Percentiles rank a stretch among this genome's conserved stretches.
Conservation (phyloP, 2,888 invertebrate species). For the Synanthedon vespiformis region DNA sequence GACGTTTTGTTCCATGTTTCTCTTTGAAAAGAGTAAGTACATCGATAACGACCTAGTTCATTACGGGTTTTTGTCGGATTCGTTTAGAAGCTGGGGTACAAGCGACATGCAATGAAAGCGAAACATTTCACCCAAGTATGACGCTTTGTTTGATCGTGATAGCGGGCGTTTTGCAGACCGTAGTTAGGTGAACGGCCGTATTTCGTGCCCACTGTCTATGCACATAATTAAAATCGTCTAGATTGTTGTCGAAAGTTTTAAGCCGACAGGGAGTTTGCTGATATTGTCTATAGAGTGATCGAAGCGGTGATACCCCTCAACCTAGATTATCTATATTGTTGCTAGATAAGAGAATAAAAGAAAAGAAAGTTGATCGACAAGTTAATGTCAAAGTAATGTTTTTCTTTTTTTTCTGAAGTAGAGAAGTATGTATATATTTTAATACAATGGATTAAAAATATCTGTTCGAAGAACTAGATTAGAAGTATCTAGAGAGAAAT, state of each 20-base stretch:
- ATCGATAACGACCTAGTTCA: no score
- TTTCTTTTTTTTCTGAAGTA: no score
- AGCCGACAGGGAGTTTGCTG: slow-evolving; percentile 1
- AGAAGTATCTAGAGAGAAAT: no score
- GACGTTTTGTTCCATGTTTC: no score
- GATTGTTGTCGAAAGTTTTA: slow-evolving; percentile 5
- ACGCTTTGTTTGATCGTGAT: not conserved
- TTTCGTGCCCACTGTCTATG: slow-evolving; percentile 27
- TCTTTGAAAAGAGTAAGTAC: no score
- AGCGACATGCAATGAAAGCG: slow-evolving; percentile 23
- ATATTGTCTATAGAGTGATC: not conserved
- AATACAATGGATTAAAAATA: no score
- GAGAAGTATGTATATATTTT: no score
- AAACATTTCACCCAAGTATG: slow-evolving; percentile 8
- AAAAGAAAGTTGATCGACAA: not conserved
- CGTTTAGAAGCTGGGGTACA: no score
- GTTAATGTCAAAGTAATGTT: not conserved
- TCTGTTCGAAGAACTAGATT: no score
- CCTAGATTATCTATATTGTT: not conserved
- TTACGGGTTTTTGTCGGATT: no score
- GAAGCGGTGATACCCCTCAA: not conserved
- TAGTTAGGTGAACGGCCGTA: slow-evolving; percentile 34
- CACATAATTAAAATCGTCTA: slow-evolving; percentile 15
- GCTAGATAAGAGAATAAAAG: not conserved
- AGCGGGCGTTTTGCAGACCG: slow-evolving; percentile 48